Base-by-base conservation (phyloP, 2,797 vertebrate species). In the Sebastolobus alascanus region DNA sequence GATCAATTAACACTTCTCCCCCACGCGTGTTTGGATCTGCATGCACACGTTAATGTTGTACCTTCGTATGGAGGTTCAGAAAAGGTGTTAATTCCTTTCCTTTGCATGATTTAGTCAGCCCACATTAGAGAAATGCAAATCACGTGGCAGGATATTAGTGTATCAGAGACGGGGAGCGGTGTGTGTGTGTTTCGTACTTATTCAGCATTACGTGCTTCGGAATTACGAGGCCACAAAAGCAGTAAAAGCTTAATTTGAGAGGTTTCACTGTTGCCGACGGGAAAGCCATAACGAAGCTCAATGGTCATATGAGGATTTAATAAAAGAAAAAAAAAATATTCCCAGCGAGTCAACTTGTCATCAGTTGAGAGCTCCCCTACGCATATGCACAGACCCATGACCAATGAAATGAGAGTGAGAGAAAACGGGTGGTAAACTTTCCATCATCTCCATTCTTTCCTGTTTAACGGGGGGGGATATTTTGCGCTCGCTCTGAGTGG, bases 351-450 rank as follows among this genome's bases (percentile, higher is more conserved):
- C 87, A 90, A 90, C 82, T 87, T 77, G 84, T 92, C 86, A 83
- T 85, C 82, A 81, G 77, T 68, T 72, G 83, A 89, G 79, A 87
- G 77, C 72, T 18, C 60, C 61, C 81, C 54, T 67, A 77, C n/a
- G 66, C 83, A 84, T 85, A 85, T 67, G 84, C 87, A 84, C 86
- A 80, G 74, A 80, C 18, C 89, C 85, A 54, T 92, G 90, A 87
- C 88, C 92, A 91, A 87, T 93, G 90, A 94, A 93, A 91, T 56
- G 86, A 89, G 83, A 87, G 79, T 33, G 88, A 85, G 80, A 81
- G 79, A 87, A 90, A 90, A 93, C 69, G 83, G 91, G 77, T 80
- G 87, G 89, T 93, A 94, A 95, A 93, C 86, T 90, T 90, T 89
- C 78, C 88, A 92, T 94, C 85, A 90, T 92, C 83, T 93, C 90